A percentile compares a stretch with the other conserved stretches of the same genome.
Evolutionary conservation across 2,113 vertebrate genomes (phyloP).

Genomic region (Hucho hucho): DNA sequence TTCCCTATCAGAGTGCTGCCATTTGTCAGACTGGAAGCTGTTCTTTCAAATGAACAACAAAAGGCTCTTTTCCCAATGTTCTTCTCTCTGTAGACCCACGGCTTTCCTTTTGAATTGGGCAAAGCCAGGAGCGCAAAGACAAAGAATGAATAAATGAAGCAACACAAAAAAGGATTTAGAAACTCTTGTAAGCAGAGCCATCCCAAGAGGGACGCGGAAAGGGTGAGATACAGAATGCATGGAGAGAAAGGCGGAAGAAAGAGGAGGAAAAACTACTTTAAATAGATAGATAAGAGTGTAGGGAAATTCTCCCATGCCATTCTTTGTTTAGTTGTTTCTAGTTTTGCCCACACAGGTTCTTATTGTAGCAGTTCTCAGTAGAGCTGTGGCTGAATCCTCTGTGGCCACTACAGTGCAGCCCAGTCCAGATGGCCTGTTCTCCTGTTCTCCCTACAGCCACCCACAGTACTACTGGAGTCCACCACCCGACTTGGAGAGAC

Average conservation of each 20-base stretch:
- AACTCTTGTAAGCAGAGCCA: slow-evolving; percentile 63
- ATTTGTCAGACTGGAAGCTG: slow-evolving; percentile 62
- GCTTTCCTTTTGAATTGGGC: slow-evolving; percentile 59
- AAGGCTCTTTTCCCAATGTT: slow-evolving; percentile 55
- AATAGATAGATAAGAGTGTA: slow-evolving; percentile 18
- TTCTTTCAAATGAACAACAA: slow-evolving; percentile 68
- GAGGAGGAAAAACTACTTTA: slow-evolving; percentile 25
- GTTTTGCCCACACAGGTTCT: not conserved
- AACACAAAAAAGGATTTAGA: slow-evolving; percentile 66
- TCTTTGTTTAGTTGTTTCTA: not conserved
- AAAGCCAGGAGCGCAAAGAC: slow-evolving; percentile 61
- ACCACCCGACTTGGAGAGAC: slow-evolving; percentile 4
- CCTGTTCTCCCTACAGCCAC: slow-evolving; percentile 27
- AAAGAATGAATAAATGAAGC: slow-evolving; percentile 64
- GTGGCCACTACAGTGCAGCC: slow-evolving; percentile 59
- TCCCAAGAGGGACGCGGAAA: slow-evolving; percentile 59
- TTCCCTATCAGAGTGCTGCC: slow-evolving; percentile 57
- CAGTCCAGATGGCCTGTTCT: slow-evolving; percentile 66
- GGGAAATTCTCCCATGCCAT: slow-evolving; percentile 6
- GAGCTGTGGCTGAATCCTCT: slow-evolving; percentile 26
- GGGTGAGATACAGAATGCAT: slow-evolving; percentile 24
- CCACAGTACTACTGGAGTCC: slow-evolving; percentile 52
- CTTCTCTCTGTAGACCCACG: slow-evolving; percentile 48
- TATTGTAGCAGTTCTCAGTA: not conserved
- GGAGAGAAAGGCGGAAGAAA: not conserved